These are phyloP conservation scores for Turdus rufiventris DNA, from an alignment of 2,113 vertebrate genomes.

Conservation along the genomic window DNA sequence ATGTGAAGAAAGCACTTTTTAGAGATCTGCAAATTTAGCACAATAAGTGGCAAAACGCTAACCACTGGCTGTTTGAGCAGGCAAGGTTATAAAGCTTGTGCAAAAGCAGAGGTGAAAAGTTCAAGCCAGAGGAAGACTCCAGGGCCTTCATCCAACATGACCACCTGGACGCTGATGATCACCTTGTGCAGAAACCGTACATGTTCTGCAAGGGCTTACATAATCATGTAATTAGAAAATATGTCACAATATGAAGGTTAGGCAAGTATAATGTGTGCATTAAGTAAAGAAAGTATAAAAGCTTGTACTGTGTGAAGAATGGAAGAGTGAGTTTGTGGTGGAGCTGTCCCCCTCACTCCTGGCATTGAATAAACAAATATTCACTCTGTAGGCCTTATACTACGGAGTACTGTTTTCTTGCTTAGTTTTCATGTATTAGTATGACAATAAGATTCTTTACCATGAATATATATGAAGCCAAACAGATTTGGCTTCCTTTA, in stretches of 20 bases:
- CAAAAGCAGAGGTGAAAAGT: not conserved
- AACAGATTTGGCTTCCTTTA: not conserved
- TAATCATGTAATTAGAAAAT: not conserved
- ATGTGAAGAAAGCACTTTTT: not conserved
- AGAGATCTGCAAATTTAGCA: not conserved
- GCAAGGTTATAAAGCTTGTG: too few species aligned
- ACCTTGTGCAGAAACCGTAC: accelerated
- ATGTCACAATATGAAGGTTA: not conserved
- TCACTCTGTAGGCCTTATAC: not conserved
- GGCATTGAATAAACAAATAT: accelerated
- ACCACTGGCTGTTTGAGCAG: not conserved
- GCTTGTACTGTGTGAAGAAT: not conserved
- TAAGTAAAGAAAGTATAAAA: not conserved
- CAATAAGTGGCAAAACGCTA: not conserved
- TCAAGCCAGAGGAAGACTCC: not conserved
- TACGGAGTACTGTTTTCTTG: not conserved
- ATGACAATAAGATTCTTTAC: not conserved
- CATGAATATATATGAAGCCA: not conserved
- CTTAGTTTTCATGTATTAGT: not conserved
- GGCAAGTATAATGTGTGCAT: not conserved
- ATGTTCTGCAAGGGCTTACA: not conserved
- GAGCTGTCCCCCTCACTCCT: not conserved
- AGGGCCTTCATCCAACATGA: not conserved
- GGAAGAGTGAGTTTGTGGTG: not conserved
- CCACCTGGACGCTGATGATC: too few species aligned